These are phyloP conservation scores for Caenorhabditis remanei DNA, from an alignment of 1,140 invertebrate species.

Conservation along the genomic window DNA sequence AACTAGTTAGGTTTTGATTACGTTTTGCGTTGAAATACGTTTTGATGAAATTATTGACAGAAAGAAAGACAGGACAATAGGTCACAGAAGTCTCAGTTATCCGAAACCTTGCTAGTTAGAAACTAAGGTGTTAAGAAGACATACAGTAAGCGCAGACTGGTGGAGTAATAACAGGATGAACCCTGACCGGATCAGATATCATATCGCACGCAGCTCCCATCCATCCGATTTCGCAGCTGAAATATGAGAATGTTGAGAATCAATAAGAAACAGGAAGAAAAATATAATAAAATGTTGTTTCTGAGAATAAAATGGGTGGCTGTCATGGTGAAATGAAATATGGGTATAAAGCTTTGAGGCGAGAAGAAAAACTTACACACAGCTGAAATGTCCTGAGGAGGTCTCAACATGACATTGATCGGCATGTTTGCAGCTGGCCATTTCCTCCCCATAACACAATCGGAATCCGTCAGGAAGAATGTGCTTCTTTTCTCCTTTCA, in stretches of 20 bases:
- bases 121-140: conserved; percentile 27
- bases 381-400: conserved; percentile 41
- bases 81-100: conserved; percentile 3
- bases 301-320: conserved; percentile 12
- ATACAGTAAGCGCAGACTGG: conserved; percentile 56
- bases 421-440: conserved; percentile 48
- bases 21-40: background rate
- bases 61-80: conserved; percentile 4
- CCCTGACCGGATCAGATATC: conserved; percentile 52
- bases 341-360: background rate
- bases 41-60: background rate
- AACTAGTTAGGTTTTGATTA: conserved; percentile 14
- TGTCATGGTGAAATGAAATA: background rate
- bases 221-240: conserved; percentile 47
- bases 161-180: conserved; percentile 50
- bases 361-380: conserved; percentile 22
- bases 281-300: background rate
- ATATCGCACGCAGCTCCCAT: conserved; percentile 47
- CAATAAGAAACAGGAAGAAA: background rate
- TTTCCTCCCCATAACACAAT: conserved; percentile 40
- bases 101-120: conserved; percentile 20
- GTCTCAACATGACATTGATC: conserved; percentile 39
- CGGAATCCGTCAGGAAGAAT: conserved; percentile 34
- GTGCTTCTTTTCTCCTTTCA: conserved; percentile 35
- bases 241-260: conserved; percentile 16